phyloP scores from a whole-genome alignment of 92 coral and sea anemone genomes.

The Siderastrea radians region DNA sequence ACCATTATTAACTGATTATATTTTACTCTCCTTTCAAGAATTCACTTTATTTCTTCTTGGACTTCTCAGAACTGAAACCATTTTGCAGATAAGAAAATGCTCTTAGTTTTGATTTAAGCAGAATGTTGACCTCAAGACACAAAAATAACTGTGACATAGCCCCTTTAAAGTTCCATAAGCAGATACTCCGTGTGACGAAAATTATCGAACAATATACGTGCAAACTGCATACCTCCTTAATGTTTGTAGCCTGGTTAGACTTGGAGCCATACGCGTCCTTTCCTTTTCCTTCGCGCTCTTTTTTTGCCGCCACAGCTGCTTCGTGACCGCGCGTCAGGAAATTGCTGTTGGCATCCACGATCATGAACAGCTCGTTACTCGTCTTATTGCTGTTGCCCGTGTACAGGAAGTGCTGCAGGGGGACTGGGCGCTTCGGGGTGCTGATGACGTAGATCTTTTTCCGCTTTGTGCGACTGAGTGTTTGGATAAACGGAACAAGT shows the following conservation, averaged over 20 bases:
- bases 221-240: constrained; percentile 72
- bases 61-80: too few relatives aligned
- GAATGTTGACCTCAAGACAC: too few relatives aligned
- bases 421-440: constrained; percentile 97
- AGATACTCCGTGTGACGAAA: too few relatives aligned
- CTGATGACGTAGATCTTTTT: constrained; percentile 96
- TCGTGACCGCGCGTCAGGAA: constrained; percentile 93
- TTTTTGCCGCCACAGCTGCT: constrained; percentile 91
- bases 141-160: too few relatives aligned
- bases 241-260: constrained; percentile 57
- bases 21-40: too few relatives aligned
- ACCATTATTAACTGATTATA: too few relatives aligned
- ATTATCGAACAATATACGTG: not conserved
- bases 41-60: too few relatives aligned
- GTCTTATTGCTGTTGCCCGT: constrained; percentile 98
- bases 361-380: constrained; percentile 88
- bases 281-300: constrained; percentile 82
- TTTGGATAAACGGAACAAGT: not conserved
- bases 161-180: too few relatives aligned
- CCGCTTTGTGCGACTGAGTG: constrained; percentile 85
- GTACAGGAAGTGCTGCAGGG: constrained; percentile 92
- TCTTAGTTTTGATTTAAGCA: too few relatives aligned
- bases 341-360: constrained; percentile 82
- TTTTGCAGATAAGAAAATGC: too few relatives aligned
- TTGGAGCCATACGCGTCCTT: constrained; percentile 92